Base-by-base conservation (phyloP, 2,888 invertebrate species). In the Anaspis maculata region DNA sequence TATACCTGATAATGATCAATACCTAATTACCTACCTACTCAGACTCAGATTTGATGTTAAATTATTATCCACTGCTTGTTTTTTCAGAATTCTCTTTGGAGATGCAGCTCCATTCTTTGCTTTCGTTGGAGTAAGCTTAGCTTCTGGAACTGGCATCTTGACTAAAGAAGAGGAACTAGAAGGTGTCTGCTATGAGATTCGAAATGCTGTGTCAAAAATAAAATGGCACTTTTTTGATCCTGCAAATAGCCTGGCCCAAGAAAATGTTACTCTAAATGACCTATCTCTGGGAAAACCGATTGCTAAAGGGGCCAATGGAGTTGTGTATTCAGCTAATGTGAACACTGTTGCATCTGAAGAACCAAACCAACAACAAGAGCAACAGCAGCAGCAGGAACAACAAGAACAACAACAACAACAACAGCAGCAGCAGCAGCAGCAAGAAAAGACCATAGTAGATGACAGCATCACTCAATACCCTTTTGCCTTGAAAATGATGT, bases 401-500 rank as follows among this genome's bases (percentile, higher is more conserved):
- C n/a, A n/a, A n/a, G n/a, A n/a, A n/a, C n/a, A n/a, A n/a, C n/a
- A n/a, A n/a, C n/a, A n/a, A n/a, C n/a, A n/a, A n/a, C n/a, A n/a
- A n/a, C n/a, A n/a, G n/a, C 19, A 19, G 19, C 19, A 6, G 5
- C 5, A 19, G 43, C 49, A 2, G 3, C 13, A 4, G 27, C 32
- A 30, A 3, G 27, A 24, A 11, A 10, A 5, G 24, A 24, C 9
- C 10, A 4, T 10, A 5, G 25, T 42, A 16, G 40, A 37, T 11
- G 48, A 54, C 38, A 43, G 45, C 10, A 45, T 45, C 5, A 46
- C 50, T 6, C 48, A 55, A 14, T 80, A 74, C 61, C 79, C 81
- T 0, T 61, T 89, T 42, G 90, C 90, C 3, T 67, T 91, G 11
- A 91, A 91, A 68, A 84, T 91, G 79, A 84, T 91, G 83, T 91